These are phyloP conservation scores for Chrysolina haemoptera DNA, from an alignment of 2,888 invertebrate species.

Conservation along the genomic window DNA sequence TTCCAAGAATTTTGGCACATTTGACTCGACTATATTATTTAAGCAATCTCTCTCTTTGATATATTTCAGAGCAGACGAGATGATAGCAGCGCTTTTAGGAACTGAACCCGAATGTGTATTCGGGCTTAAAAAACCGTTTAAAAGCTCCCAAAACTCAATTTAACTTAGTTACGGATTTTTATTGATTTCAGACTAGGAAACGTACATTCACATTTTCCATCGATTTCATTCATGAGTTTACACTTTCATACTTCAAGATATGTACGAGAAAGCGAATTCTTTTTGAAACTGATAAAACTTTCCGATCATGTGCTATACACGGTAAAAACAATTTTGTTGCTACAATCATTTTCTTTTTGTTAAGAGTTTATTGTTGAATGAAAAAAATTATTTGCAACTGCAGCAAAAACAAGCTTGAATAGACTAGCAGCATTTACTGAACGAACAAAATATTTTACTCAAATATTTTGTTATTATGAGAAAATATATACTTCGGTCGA, in stretches of 20 bases:
- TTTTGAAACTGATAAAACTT: background rate
- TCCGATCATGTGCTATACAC: too few relatives aligned
- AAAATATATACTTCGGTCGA: too few relatives aligned
- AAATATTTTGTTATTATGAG: too few relatives aligned
- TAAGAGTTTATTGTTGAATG: too few relatives aligned
- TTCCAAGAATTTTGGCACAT: background rate
- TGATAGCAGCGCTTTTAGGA: constrained; percentile 27
- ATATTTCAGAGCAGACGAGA: background rate
- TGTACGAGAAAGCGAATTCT: background rate
- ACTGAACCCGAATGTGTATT: constrained; percentile 32
- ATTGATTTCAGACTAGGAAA: constrained; percentile 28
- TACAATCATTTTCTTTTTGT: too few relatives aligned
- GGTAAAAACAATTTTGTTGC: too few relatives aligned
- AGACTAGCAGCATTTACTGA: too few relatives aligned
- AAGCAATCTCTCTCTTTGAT: background rate
- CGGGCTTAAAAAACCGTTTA: constrained; percentile 32
- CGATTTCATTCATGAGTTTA: background rate
- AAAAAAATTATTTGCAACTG: too few relatives aligned
- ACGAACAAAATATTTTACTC: too few relatives aligned
- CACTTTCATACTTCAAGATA: background rate
- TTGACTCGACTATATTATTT: background rate
- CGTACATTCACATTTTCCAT: background rate
- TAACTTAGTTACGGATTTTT: constrained; percentile 35
- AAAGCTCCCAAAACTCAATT: constrained; percentile 40
- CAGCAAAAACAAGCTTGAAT: too few relatives aligned